Evolutionary conservation across 2,797 vertebrate species (phyloP), one percentile per base, ranked within the genome.

Genomic region (Anisognathus igniventris): DNA sequence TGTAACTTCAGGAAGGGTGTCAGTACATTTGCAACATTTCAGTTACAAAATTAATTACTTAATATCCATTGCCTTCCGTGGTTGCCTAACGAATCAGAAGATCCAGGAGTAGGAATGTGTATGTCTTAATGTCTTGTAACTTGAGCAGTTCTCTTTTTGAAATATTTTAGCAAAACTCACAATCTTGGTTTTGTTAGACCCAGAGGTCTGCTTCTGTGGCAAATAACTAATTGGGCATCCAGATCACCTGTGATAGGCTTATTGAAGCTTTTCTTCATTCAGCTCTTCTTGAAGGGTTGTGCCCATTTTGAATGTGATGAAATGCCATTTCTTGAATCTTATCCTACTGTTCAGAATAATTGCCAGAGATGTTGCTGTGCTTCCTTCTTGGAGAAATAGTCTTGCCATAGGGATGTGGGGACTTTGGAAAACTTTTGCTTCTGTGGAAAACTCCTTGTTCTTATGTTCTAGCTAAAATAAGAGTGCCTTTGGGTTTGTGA

Each of bases 21-120:
- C 70, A 75, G 62, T 86, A 75, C 44, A 45, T 57, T 96, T 97
- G 82, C 94, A 92, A 95, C 89, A 96, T 75, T 86, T 86, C 54
- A 73, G 76, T 96, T 97, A 90, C 96, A 94, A 96, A 93, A 93
- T 58, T 8, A 84, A 60, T 96, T 97, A 86, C 95, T 84, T 96
- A 83, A 96, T 64, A 56, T 91, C 79, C 71, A 10, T 86, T 95
- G 58, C 82, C 40, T 13, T 91, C 58, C 40, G 48, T 78, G 33
- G 8, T 94, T 96, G 76, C 85, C 16, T 75, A 93, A 96, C 2
- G 2, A 8, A 44, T 89, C 45, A 6, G 39, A 77, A 56, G 84
- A 28, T 73, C 37, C 56, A 72, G 31, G 53, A 33, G 42, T 14
- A 62, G 51, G 44, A 81, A 47, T 1, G 0, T 66, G 5, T 25